Base-by-base conservation (phyloP, 2,888 invertebrate genomes). In the Agapostemon virescens region DNA sequence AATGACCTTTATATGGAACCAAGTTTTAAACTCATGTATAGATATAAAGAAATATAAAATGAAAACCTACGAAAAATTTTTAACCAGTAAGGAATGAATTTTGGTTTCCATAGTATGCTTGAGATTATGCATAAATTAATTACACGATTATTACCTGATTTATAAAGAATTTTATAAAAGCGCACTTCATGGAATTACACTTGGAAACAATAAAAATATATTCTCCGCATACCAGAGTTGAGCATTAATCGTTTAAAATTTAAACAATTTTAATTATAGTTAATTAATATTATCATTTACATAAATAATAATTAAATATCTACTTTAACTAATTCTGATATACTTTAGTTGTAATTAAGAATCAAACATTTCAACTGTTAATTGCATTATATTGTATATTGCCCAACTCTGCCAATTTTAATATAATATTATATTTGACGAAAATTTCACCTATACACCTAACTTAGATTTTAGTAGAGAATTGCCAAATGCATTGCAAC, bases 141-240 rank as follows among this genome's bases (percentile, higher is more conserved):
- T 26, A 7, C n/a, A 40, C 26, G 42, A 58, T 67, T 66, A 79
- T 61, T 67, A 30, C 33, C 40, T 33, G n/a, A 26, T 45, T 70
- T 38, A 49, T 55, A 75, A 23, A 69, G 20, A 69, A 36, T 26
- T 42, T 74, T 52, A 30, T 36, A n/a, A 68, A 74, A 38, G 23
- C 55, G 23, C n/a, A 23, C 15, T 40, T 26, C 30, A 30, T 36
- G 33, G 30, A 77, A 58, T 66, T 77, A 30, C 26, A 36, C 11
- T 26, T 52, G 36, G 33, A 76, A 52, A 52, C 17, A 49, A 75
- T 52, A 20, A 61, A 61, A 17, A 42, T 64, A 33, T 36, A 63
- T 74, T 61, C 36, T 45, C 23, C 23, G 23, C 13, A 23, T 52
- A 23, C 52, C 52, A 52, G 23, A 52, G 52, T 52, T 52, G 52